Conservation (phyloP, 2,888 invertebrate genomes). For the Lasioglossum calceatum region DNA sequence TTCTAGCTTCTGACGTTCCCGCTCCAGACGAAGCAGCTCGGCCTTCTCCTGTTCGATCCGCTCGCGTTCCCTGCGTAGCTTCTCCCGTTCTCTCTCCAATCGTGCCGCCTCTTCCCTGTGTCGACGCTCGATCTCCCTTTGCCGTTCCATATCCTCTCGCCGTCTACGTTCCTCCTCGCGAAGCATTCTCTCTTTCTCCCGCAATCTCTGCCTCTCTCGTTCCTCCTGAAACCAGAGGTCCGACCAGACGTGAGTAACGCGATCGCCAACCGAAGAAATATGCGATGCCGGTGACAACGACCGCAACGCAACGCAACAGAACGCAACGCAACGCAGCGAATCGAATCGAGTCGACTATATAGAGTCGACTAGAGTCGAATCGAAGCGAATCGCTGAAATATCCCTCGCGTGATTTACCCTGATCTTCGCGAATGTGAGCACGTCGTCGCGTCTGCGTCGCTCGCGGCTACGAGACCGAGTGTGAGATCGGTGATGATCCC, state of each 20-base stretch:
- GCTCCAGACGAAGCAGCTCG: slow-evolving; percentile 92
- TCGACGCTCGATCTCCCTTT: slow-evolving; percentile 92
- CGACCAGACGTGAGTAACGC: not conserved
- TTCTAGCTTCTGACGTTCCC: slow-evolving; percentile 92
- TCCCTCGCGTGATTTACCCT: slow-evolving; percentile 85
- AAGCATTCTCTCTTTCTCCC: slow-evolving; percentile 91
- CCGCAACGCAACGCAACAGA: not conserved
- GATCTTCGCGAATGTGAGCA: slow-evolving; percentile 92
- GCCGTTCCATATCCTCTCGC: slow-evolving; percentile 91
- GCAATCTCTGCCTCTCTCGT: slow-evolving; percentile 89
- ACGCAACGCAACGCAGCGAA: not conserved
- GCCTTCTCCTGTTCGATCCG: slow-evolving; percentile 95
- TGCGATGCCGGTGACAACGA: not conserved
- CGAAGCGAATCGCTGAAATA: not conserved
- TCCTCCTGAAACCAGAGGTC: slow-evolving; percentile 85
- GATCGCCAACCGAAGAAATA: not conserved
- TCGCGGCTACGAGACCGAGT: slow-evolving; percentile 83
- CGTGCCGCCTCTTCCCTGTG: slow-evolving; percentile 94
- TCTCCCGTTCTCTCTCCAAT: slow-evolving; percentile 92
- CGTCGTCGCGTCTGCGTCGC: slow-evolving; percentile 87
- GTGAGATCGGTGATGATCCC: slow-evolving; percentile 80
- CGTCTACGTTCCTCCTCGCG: slow-evolving; percentile 93
- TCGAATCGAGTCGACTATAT: not conserved
- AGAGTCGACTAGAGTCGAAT: not conserved
- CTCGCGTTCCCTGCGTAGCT: slow-evolving; percentile 93